Base-by-base conservation (phyloP, 2,888 invertebrate genomes). In the Leptinotarsa rubiginosa region DNA sequence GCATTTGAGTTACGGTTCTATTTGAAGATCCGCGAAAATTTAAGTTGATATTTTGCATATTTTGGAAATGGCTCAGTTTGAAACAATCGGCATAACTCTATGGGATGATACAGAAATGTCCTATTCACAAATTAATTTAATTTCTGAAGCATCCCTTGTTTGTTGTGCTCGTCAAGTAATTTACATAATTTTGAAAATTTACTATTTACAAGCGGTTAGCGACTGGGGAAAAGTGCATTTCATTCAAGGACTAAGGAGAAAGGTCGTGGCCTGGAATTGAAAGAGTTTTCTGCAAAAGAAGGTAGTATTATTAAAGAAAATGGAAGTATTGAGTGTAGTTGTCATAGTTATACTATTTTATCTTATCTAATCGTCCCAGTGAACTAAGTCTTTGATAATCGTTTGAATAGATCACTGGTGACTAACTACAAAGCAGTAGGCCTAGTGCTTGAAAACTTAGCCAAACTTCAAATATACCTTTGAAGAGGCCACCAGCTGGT, bases 211-310 rank as follows among this genome's bases (percentile, higher is more conserved):
- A 79, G 79, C 79, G 41, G 75, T 79, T 78, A 79, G 79, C 77
- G 22, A 68, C 70, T 76, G 70, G n/a, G 69, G 52, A 67, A 62
- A 65, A 52, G 47, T 49, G 65, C 56, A 1, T 56, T 64, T 89
- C 88, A 89, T 86, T 89, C 88, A 84, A 88, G 84, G 83, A 89
- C 88, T 84, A 90, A 87, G 89, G 90, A 91, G 86, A 91, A 91
- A 75, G 91, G 91, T 87, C 90, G 87, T 81, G 90, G 91, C 87
- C 90, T 90, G 82, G 90, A 88, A 88, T 91, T 91, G 89, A 90
- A 91, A 87, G 90, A 89, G 86, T 87, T 87, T 88, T 90, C 91
- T 91, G 91, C 62, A 72, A 50, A 65, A 74, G 70, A 74, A 69
- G 20, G 25, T 49, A 71, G 59, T 64, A n/a, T 50, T 3, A 31